Evolutionary conservation across 2,113 vertebrate genomes (phyloP).

Genomic region (Notechis scutatus): DNA sequence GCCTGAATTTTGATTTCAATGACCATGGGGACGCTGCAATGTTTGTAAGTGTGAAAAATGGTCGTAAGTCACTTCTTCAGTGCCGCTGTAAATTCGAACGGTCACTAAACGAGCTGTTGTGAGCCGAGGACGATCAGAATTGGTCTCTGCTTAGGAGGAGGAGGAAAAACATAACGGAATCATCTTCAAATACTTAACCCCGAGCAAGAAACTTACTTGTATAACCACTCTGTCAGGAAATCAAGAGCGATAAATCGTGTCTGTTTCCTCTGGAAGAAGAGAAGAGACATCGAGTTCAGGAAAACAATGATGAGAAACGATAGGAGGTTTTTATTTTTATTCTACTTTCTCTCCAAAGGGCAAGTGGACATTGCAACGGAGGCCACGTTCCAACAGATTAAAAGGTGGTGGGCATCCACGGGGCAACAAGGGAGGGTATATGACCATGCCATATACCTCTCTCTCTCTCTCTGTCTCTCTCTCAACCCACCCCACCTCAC

Average conservation of each 20-base stretch:
- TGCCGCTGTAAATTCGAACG: background rate
- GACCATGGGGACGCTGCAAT: background rate
- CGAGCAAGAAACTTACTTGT: slow-evolving; percentile 83
- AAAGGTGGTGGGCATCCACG: background rate
- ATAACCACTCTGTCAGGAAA: slow-evolving; percentile 89
- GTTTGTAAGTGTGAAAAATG: too few species aligned
- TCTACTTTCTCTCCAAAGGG: background rate
- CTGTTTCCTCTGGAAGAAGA: slow-evolving; percentile 76
- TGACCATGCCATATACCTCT: background rate
- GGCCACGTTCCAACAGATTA: too few species aligned
- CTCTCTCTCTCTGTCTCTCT: too few species aligned
- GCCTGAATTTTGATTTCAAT: background rate
- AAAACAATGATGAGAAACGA: background rate
- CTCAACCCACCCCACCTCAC: background rate
- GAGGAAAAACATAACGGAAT: slow-evolving; percentile 11
- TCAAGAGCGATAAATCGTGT: slow-evolving; percentile 85
- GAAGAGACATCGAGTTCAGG: slow-evolving; percentile 35
- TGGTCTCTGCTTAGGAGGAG: slow-evolving; percentile 37
- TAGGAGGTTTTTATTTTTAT: background rate
- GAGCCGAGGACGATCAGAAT: background rate
- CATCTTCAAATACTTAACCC: slow-evolving; percentile 29
- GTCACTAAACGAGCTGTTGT: background rate
- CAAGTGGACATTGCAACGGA: background rate
- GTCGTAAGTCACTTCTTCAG: too few species aligned
- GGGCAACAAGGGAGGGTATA: background rate